A percentile compares a stretch with the other conserved stretches of the same genome.
Conservation (phyloP, 2,113 vertebrate genomes). For the Ceuthmochares aereus region DNA sequence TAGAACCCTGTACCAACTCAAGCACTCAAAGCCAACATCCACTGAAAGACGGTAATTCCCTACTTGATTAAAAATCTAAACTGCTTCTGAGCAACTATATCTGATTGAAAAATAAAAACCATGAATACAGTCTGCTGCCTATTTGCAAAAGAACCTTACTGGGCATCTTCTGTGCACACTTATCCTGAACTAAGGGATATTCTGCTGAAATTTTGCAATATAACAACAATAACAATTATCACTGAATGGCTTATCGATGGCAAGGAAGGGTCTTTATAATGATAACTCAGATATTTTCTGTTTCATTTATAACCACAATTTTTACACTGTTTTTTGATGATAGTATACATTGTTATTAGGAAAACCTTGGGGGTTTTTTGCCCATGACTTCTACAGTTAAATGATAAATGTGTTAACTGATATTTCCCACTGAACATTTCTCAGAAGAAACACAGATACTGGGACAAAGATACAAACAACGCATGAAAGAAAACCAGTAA, state of each 20-base stretch:
- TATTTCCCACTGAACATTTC: neutral
- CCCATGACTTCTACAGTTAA: neutral
- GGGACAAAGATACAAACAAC: neutral
- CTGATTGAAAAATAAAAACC: neutral
- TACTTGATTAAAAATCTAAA: neutral
- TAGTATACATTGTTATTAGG: neutral
- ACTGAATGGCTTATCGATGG: neutral
- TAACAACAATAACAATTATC: neutral
- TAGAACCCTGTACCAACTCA: neutral
- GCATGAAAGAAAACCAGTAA: neutral
- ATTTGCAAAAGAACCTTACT: neutral
- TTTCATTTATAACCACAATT: neutral
- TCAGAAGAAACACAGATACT: conserved; percentile 9
- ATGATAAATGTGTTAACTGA: neutral
- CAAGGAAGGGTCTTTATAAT: neutral
- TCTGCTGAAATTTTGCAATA: neutral
- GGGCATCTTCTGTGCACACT: neutral
- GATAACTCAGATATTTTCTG: neutral
- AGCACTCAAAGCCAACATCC: neutral
- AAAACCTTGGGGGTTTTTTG: neutral
- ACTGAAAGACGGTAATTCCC: neutral
- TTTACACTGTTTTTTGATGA: neutral
- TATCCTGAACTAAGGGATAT: neutral
- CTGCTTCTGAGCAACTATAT: neutral
- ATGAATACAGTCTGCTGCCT: neutral